Percentiles rank a stretch among this genome's conserved stretches.
Conservation (phyloP, 2,797 vertebrate genomes). For the Pangasius djambal region DNA sequence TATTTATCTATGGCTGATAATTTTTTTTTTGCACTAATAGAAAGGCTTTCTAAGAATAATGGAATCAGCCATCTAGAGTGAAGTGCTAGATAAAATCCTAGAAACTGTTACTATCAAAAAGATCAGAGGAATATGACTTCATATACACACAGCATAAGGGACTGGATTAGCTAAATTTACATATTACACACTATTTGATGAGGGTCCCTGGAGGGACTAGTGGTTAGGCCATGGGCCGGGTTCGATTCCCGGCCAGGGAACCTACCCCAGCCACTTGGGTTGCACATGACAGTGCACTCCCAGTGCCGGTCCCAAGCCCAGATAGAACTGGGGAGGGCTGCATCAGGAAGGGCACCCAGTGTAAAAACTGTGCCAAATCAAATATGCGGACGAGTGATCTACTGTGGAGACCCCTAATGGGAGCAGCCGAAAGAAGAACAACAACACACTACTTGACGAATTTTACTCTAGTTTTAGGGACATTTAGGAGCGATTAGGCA, state of each 20-base stretch:
- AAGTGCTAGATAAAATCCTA: slow-evolving; percentile 39
- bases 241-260: no score
- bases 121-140: slow-evolving; percentile 29
- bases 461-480: slow-evolving; percentile 53
- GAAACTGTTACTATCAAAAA: slow-evolving; percentile 24
- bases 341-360: no score
- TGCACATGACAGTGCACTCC: no score
- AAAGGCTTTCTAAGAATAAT: slow-evolving; percentile 15
- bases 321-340: no score
- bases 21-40: background rate
- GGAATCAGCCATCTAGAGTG: slow-evolving; percentile 10
- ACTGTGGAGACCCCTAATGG: no score
- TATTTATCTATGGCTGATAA: background rate
- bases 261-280: no score
- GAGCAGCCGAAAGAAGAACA: no score
- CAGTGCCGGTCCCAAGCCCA: no score
- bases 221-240: no score
- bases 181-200: slow-evolving; percentile 31
- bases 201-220: background rate
- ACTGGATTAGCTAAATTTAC: slow-evolving; percentile 34
- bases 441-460: slow-evolving; percentile 28
- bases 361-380: no score
- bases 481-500: slow-evolving; percentile 58
- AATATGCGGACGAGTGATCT: no score
- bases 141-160: slow-evolving; percentile 8